Base-by-base conservation (phyloP, 2,113 vertebrate species). In the Sminthopsis crassicaudata region DNA sequence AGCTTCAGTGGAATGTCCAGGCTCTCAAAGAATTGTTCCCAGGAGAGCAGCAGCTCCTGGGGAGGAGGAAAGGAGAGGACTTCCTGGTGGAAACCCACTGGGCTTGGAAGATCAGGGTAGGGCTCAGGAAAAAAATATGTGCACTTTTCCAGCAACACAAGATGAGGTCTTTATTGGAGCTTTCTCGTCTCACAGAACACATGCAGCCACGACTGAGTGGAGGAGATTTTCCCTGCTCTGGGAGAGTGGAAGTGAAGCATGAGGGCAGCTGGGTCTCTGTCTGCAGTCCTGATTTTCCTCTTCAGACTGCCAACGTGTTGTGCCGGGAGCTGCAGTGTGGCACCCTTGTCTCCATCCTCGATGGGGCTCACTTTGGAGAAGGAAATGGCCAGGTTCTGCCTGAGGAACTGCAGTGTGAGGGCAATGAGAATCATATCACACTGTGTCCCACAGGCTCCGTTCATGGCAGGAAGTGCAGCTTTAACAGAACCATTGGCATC, bases 251-350 rank as follows among this genome's bases (percentile, higher is more conserved):
- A 97, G 92, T 99, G 90, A 98, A 98, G 54, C 93, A 98, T 36
- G 96, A 95, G 9, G 96, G 98, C 52, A 51, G 3, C 0, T 99
- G 98, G 99, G 96, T 96, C 3, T 67, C 96, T 0, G 92, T 99
- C 48, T 99, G 99, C 92, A 98, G 98, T 90, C 97, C 98, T 14
- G 94, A 98, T 16, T 97, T 98, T 46, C 97, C 98, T 92, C 97
- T 98, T 53, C 96, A 98, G 95, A 53, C 98, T 23, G 98, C 98
- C 54, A 94, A 36, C 23, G 98, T 98, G 55, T 36, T 99, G 89
- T 99, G 99, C 53, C 97, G 96, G 16, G 98, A 99, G 36, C 76
- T 99, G 60, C n/a, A 97, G 0, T 99, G 99, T 57, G 99, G 99
- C 42, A 96, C 96, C 5, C 98, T 94, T 46, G 46, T 97, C 91